Percentiles rank a stretch among this genome's conserved stretches.
These are phyloP conservation scores for Acanthococcus lagerstroemiae DNA, from an alignment of 2,888 invertebrate genomes.

Conservation along the genomic window DNA sequence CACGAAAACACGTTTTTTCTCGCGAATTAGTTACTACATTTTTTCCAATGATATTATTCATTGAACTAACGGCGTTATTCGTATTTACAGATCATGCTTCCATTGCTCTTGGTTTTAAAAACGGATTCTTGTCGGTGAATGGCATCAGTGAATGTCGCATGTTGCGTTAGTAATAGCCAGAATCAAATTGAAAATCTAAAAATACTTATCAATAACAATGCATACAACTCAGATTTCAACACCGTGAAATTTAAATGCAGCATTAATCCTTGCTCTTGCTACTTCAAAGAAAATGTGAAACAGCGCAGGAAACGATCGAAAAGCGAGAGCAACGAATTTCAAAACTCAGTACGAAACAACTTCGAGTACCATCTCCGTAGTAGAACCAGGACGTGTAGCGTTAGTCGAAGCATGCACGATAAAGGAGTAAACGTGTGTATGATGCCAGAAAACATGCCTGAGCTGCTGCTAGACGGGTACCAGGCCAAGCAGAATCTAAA, in stretches of 20 bases:
- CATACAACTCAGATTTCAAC: not conserved
- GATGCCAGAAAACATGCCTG: conserved; percentile 22
- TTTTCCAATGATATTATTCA: too few relatives aligned
- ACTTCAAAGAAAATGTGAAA: conserved; percentile 5
- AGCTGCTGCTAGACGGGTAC: conserved; percentile 12
- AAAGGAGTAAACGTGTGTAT: conserved; percentile 20
- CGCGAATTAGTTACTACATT: too few relatives aligned
- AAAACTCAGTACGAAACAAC: not conserved
- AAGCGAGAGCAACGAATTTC: conserved; percentile 7
- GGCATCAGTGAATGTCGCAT: conserved; percentile 18
- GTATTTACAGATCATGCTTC: not conserved
- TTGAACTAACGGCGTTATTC: too few relatives aligned
- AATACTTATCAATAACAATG: conserved; percentile 14
- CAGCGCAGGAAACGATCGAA: not conserved
- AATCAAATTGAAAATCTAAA: not conserved
- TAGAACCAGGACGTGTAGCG: conserved; percentile 5
- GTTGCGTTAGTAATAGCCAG: not conserved
- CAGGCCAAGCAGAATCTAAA: not conserved
- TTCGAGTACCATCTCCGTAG: not conserved
- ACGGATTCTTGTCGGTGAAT: conserved; percentile 9
- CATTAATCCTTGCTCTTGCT: not conserved
- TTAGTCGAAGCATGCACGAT: conserved; percentile 17
- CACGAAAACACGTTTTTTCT: too few relatives aligned
- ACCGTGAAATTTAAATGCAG: conserved; percentile 1
- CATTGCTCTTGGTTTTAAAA: not conserved